These are phyloP conservation scores for Arion vulgaris DNA, from an alignment of 1,140 invertebrate genomes.

Conservation along the genomic window DNA sequence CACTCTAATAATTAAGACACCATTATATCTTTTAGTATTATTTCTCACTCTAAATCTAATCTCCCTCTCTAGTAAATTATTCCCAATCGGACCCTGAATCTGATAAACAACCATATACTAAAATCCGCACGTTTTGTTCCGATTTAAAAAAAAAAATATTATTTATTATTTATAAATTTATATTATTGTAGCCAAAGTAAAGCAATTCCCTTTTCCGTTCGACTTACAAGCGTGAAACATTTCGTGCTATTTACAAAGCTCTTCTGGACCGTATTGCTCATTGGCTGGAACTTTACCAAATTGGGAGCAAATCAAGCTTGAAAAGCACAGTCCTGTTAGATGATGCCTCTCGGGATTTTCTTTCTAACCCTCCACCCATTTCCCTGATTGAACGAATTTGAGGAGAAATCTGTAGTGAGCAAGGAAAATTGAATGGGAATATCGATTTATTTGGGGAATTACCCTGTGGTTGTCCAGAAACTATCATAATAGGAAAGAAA, in stretches of 20 bases:
- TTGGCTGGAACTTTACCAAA: not conserved
- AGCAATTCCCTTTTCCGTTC: not conserved
- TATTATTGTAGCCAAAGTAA: not conserved
- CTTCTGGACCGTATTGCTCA: not conserved
- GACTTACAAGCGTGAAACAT: not conserved
- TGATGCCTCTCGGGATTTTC: not conserved
- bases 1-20: too few relatives aligned
- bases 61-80: too few relatives aligned
- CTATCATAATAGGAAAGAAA: not conserved
- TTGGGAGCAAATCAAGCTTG: slow-evolving; percentile 1
- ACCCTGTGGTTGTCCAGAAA: not conserved
- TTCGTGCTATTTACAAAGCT: not conserved
- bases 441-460: not conserved
- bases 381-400: not conserved
- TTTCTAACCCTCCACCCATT: not conserved
- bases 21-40: too few relatives aligned
- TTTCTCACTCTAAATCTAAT: too few relatives aligned
- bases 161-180: too few relatives aligned
- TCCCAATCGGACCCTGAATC: too few relatives aligned
- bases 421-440: not conserved
- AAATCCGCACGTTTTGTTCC: too few relatives aligned
- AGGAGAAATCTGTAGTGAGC: not conserved
- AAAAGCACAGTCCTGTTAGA: not conserved
- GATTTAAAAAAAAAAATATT: too few relatives aligned
- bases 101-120: too few relatives aligned